Base-by-base conservation (phyloP, 2,113 vertebrate genomes). In the Aspiorhynchus laticeps region DNA sequence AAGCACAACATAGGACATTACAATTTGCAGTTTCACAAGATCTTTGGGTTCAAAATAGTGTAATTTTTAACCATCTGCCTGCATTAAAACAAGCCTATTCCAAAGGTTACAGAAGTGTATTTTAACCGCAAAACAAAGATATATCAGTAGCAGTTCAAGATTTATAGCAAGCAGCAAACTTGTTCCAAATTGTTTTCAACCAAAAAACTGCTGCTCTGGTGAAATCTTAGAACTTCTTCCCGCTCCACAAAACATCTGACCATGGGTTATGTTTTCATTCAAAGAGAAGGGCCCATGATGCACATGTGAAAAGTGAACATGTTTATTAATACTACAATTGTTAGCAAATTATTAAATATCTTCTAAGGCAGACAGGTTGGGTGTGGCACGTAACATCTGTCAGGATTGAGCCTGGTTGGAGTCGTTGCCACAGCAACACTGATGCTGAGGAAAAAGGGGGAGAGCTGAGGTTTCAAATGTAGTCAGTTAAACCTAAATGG, bases 381-480 rank as follows among this genome's bases (percentile, higher is more conserved):
- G 36, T 63, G 19, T 65, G 69, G 51, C 65, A 83, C 7, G 8
- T 61, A 31, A 19, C 53, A 67, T 74, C 65, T 24, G 51, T 59
- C 85, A 86, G 46, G 36, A 79, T 21, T 17, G 2, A 67, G 6
- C 4, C 59, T 56, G 33, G 61, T 24, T 77, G 17, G 46, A 80
- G 1, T 8, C 6, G 76, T 86, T 80, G 48, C 76, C 63, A 86
- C 24, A 71, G 76, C 63, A 73, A 86, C 85, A 51, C 6, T 11
- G 8, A 38, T 69, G 31, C 76, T 28, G 24, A 51, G 36, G 63
- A n/a, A 51, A 51, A 51, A 85, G 21, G 19, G 41, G 31, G 4
- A 24, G 4, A 14, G 48, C 78, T 43, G 24, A 41, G 38, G 19
- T 41, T 65, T 74, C 21, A 74, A 41, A 41, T n/a, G 36, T 74